Percentiles rank a stretch among this genome's conserved stretches.
Evolutionary conservation across 2,113 vertebrate species (phyloP).

Genomic region (Amazona vittata): DNA sequence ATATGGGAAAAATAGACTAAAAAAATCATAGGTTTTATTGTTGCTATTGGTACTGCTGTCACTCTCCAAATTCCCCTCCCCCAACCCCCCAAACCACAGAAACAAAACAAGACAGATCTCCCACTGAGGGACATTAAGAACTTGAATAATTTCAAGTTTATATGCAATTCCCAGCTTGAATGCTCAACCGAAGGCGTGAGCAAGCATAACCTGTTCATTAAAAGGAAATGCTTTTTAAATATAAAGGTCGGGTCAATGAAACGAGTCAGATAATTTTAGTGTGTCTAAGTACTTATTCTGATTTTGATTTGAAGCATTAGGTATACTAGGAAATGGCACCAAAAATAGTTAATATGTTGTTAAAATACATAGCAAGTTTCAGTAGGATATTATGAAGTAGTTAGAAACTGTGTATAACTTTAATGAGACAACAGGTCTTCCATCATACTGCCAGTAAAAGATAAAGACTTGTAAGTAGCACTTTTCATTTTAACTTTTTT

Average conservation of each 20-base stretch:
- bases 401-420: background rate
- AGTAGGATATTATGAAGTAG: background rate
- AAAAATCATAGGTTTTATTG: background rate
- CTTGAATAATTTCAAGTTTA: background rate
- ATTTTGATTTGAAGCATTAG: background rate
- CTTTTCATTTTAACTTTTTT: background rate
- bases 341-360: background rate
- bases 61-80: background rate
- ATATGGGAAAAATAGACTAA: fast-evolving
- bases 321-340: background rate
- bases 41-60: background rate
- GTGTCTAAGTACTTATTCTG: background rate
- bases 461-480: background rate
- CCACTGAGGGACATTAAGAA: background rate
- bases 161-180: background rate
- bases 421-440: conserved; percentile 39
- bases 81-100: background rate
- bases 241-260: background rate
- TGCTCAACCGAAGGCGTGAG: background rate
- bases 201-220: background rate
- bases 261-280: background rate
- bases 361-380: background rate
- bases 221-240: background rate
- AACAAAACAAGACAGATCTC: background rate
- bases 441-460: background rate